phyloP scores from a whole-genome alignment of 1,140 invertebrate genomes.

The Cryptotermes secundus region DNA sequence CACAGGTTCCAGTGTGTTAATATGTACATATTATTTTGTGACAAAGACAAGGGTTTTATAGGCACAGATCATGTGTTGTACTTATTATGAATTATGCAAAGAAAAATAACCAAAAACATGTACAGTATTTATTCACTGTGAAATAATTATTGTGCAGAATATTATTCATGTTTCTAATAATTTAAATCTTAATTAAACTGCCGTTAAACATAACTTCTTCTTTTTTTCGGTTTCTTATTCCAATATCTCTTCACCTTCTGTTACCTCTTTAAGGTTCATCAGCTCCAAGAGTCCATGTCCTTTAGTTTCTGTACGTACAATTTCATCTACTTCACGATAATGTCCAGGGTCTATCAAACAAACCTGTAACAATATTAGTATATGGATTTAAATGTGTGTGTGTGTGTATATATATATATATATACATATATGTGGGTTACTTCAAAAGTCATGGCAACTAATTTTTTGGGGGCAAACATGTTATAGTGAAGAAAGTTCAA shows the following conservation, averaged over 20 bases:
- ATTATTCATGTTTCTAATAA: background rate
- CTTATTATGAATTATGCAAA: background rate
- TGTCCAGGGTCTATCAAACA: slow-evolving; percentile 92
- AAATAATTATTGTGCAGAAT: no score
- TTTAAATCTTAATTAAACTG: background rate
- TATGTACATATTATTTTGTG: slow-evolving; percentile 8
- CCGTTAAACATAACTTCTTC: background rate
- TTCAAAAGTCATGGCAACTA: no score
- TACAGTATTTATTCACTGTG: slow-evolving; percentile 24
- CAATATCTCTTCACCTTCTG: slow-evolving; percentile 83
- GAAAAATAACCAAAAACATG: background rate
- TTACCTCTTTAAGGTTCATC: slow-evolving; percentile 87
- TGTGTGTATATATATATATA: no score
- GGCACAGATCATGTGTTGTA: background rate
- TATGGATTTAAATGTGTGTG: no score
- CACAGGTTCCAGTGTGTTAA: background rate
- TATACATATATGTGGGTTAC: no score
- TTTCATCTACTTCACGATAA: slow-evolving; percentile 83
- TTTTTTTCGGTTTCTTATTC: background rate
- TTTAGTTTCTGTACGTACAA: slow-evolving; percentile 82
- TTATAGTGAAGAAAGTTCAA: no score
- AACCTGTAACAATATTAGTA: slow-evolving; percentile 52
- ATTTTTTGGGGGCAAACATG: no score
- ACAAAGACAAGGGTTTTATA: background rate
- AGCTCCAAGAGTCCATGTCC: slow-evolving; percentile 85